Base-by-base conservation (phyloP, 2,888 invertebrate genomes). In the Pogonocherus hispidulus region DNA sequence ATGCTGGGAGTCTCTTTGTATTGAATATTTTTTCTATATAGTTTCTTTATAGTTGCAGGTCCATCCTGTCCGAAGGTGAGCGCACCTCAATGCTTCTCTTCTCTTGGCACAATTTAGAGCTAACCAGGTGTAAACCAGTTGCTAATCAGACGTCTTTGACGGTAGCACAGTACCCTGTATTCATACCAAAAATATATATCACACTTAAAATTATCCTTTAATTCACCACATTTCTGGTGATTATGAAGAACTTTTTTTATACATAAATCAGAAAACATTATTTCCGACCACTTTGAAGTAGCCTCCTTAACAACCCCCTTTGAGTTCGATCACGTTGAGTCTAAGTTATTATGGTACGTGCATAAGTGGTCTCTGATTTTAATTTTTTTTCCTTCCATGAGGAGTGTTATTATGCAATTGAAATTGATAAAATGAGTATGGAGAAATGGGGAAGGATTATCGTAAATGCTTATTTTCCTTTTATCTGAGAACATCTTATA, bases 51-150 rank as follows among this genome's bases (percentile, higher is more conserved):
- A 27, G 27, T 27, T 27, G 27, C 3, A 27, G 27, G 27, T 8
- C 1, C 2, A n/a, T 20, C 3, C n/a, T 1, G n/a, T 11, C 16
- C 1, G 8, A 14, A 8, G 6, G 2, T 52, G 18, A 62, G 47
- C 46, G 27, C 18, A 54, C 51, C 57, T 41, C 27, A 49, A 11
- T 16, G 23, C 55, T 1, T 11, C 35, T 23, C 2, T 27, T 23
- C 9, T 51, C 63, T 63, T 67, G 55, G 11, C 11, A 19, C 52
- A 44, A 56, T 41, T 52, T 67, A 35, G 62, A 35, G 49, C 54
- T 70, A 74, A 73, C 78, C 78, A 78, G 79, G 79, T 78, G 79
- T 78, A 75, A 76, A 78, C 63, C 74, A 75, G 67, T 71, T 66
- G 59, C 75, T 73, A 76, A 78, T 78, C 76, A 73, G 70, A 69